Evolutionary conservation across 2,113 vertebrate genomes (phyloP).

Genomic region (Pseudopodoces humilis): DNA sequence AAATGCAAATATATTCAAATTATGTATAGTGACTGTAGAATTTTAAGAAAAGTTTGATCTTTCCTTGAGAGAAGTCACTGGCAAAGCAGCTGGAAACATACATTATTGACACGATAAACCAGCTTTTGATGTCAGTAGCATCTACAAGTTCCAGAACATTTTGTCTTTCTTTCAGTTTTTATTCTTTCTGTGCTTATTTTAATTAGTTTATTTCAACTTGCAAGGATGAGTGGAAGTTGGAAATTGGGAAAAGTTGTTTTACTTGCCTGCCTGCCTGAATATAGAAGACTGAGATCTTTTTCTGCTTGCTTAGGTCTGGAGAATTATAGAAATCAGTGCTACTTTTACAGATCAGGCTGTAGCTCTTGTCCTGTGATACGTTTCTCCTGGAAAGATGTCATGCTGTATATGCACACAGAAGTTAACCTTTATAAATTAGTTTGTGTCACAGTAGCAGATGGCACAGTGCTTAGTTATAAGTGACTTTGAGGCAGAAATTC

Average conservation of each 20-base stretch:
- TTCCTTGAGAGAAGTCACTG: neutral
- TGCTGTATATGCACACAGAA: neutral
- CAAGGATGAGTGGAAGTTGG: neutral
- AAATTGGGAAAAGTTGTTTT: neutral
- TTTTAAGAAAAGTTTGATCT: neutral
- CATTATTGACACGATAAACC: neutral
- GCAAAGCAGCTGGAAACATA: neutral
- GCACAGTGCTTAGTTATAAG: neutral
- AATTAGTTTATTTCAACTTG: neutral
- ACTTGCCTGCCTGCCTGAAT: neutral
- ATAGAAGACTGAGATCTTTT: neutral
- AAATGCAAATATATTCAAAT: neutral
- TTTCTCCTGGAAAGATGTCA: neutral
- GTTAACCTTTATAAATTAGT: neutral
- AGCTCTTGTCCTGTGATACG: neutral
- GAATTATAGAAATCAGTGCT: neutral
- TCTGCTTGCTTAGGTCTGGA: neutral
- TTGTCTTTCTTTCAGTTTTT: neutral
- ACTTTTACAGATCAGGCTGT: neutral
- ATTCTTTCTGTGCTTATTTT: neutral
- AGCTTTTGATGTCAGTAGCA: neutral
- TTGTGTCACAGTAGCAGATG: neutral
- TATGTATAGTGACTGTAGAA: neutral
- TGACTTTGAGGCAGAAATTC: neutral
- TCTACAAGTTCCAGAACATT: neutral